Evolutionary conservation across 2,888 invertebrate species (phyloP).

Genomic region (Gibbula magus): DNA sequence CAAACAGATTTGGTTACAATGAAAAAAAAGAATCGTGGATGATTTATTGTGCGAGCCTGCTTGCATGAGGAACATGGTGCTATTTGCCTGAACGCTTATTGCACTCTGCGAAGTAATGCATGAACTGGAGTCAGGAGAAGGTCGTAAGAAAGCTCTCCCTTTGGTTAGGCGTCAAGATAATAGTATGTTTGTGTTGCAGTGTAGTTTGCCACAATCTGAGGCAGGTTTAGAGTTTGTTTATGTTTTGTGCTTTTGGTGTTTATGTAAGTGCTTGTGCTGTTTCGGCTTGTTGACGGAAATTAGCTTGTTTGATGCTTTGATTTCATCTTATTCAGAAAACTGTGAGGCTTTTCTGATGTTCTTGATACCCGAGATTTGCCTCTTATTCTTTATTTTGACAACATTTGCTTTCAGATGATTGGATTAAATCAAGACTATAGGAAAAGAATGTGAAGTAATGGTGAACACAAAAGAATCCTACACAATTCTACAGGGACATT

Average conservation of each 20-base stretch:
- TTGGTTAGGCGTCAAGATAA: constrained; percentile 3
- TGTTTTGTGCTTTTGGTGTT: neutral
- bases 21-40: neutral
- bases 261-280: neutral
- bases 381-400: too few species aligned
- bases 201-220: constrained; percentile 2
- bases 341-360: neutral
- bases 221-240: neutral
- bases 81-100: neutral
- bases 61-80: neutral
- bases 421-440: too few species aligned
- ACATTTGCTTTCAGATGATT: too few species aligned
- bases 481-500: too few species aligned
- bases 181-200: constrained; percentile 6
- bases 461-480: too few species aligned
- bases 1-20: neutral
- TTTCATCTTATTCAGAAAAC: neutral
- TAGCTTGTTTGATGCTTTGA: constrained; percentile 9
- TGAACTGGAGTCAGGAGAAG: neutral
- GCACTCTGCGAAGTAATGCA: neutral
- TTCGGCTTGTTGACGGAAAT: constrained; percentile 11
- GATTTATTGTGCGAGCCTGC: neutral
- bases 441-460: too few species aligned
- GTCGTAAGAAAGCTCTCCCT: neutral
- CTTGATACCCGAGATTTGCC: neutral